These are phyloP conservation scores for Phoenicopterus ruber DNA, from an alignment of 2,113 vertebrate genomes.

Conservation along the genomic window DNA sequence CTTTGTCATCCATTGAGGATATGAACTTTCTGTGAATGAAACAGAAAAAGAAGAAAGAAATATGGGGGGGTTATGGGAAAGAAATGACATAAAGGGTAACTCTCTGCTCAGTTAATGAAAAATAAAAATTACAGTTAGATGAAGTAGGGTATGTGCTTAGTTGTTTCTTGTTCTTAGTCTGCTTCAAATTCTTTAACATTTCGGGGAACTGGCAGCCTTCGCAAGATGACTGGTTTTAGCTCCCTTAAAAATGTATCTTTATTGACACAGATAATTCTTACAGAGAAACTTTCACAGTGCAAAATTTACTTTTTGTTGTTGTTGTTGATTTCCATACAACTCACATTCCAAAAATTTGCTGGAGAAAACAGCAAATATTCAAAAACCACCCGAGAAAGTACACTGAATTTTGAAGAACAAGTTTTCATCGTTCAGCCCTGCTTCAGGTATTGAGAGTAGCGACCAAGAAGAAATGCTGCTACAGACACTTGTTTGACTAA, in stretches of 20 bases:
- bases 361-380: not conserved
- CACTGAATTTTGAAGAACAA: not conserved
- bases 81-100: not conserved
- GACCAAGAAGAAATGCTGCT: not conserved
- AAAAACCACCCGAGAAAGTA: not conserved
- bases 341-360: not conserved
- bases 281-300: not conserved
- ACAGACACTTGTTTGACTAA: not conserved
- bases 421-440: not conserved
- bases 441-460: not conserved
- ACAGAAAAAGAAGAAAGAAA: not conserved
- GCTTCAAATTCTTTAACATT: not conserved
- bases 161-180: not conserved
- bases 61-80: not conserved
- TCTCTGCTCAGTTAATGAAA: not conserved
- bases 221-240: not conserved
- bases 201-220: not conserved
- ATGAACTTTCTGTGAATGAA: not conserved
- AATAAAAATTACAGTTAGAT: not conserved
- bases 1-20: not conserved
- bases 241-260: not conserved
- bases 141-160: not conserved
- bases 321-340: not conserved
- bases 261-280: not conserved
- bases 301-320: not conserved